Base-by-base conservation (phyloP, 2,797 vertebrate genomes). In the Pagetopsis macropterus region DNA sequence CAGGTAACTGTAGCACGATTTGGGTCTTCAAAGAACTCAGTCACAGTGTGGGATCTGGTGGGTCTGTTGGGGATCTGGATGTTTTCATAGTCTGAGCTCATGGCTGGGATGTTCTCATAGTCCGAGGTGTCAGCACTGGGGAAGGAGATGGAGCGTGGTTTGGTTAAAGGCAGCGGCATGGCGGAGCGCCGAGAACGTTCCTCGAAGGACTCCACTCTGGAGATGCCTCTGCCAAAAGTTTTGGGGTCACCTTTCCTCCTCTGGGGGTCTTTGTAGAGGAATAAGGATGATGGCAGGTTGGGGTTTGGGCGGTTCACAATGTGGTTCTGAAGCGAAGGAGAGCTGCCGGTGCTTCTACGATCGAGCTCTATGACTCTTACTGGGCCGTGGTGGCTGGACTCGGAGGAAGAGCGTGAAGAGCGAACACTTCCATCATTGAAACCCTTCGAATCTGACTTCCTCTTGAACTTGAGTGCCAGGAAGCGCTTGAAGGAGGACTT, bases 61-160 rank as follows among this genome's bases (percentile, higher is more conserved):
- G 96, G 95, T 84, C 98, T 95, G 70, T 93, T 94, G 41, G 96
- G 97, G 78, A 99, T 97, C 87, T 98, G 98, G 80, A 99, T 96
- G 84, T 99, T 99, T 86, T 99, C 98, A 46, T 99, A 99, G 88
- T 99, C 98, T 1, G 97, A 98, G 86, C 82, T 98, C 95, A 98
- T 94, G 59, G 97, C 97, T 23, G 98, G 98, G 79, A 99, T 98
- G 82, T 99, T 99, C 93, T 99, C 98, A 51, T 99, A 99, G 87
- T 99, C 98, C 4, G 98, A 99, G 0, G 96, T 97, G 88, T 99
- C 97, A 0, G 98, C 96, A 44, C 97, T 99, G 75, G 98, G 98
- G 78, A 99, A 99, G 15, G 98, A 99, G 87, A 99, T 98, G 62
- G 98, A 99, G 56, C 98, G 94, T 0, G 98, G 98, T 88, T 99